A percentile compares a stretch with the other conserved stretches of the same genome.
Conservation (phyloP, 1,140 invertebrate genomes). For the Pseudomyrmex dendroicus region DNA sequence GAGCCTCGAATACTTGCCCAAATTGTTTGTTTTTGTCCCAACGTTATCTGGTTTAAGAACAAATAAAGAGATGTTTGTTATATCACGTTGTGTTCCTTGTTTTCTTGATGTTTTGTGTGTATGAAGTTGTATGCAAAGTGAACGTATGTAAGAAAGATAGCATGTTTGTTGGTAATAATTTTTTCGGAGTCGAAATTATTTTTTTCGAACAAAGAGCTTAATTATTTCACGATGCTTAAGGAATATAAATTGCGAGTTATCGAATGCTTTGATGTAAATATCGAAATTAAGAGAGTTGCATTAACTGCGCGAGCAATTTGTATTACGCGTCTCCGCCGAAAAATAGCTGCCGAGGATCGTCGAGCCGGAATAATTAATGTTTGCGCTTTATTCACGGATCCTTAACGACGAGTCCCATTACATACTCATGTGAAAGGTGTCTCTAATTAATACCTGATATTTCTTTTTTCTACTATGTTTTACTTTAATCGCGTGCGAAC, state of each 20-base stretch:
- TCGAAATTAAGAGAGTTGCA: neutral
- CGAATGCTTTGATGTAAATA: neutral
- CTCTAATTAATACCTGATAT: slow-evolving; percentile 54
- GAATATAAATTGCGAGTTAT: neutral
- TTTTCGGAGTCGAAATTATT: too few species aligned
- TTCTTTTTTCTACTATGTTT: slow-evolving; percentile 32
- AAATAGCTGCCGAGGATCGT: slow-evolving; percentile 10
- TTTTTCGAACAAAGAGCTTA: too few species aligned
- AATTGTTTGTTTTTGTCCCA: too few species aligned
- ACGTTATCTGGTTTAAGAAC: too few species aligned
- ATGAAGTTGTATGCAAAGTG: too few species aligned
- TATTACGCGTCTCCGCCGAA: slow-evolving; percentile 6
- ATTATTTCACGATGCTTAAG: too few species aligned
- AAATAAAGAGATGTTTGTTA: too few species aligned
- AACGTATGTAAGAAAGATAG: too few species aligned
- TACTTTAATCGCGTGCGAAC: slow-evolving; percentile 46
- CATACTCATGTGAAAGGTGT: slow-evolving; percentile 24
- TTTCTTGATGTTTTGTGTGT: too few species aligned
- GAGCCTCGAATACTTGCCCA: too few species aligned
- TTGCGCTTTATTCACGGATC: slow-evolving; percentile 15
- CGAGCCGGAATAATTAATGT: slow-evolving; percentile 40
- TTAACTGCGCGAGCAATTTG: neutral
- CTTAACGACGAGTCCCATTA: slow-evolving; percentile 41
- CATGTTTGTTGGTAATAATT: too few species aligned
- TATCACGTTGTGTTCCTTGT: too few species aligned